A percentile compares a stretch with the other conserved stretches of the same genome.
Evolutionary conservation across 2,797 vertebrate species (phyloP).

Genomic region (Cyclopterus lumpus): DNA sequence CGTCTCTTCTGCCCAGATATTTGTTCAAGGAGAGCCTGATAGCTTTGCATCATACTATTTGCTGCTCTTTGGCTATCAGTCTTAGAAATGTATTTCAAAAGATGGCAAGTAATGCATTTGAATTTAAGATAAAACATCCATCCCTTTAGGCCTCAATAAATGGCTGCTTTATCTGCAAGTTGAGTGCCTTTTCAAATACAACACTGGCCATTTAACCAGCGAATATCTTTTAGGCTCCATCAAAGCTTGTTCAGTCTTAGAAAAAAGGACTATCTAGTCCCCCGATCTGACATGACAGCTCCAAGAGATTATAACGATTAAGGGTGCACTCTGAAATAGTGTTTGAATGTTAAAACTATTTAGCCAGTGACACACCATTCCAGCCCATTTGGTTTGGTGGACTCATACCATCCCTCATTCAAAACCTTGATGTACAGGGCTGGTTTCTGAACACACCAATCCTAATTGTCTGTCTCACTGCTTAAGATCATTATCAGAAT

Average conservation of each 20-base stretch:
- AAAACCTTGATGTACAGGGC: conserved; percentile 69
- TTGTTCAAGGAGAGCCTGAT: conserved; percentile 39
- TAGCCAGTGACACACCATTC: conserved; percentile 66
- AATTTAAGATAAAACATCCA: conserved; percentile 55
- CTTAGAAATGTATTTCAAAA: conserved; percentile 56
- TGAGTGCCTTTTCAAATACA: conserved; percentile 61
- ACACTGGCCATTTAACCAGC: conserved; percentile 53
- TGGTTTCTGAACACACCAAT: conserved; percentile 59
- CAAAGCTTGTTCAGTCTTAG: conserved; percentile 59
- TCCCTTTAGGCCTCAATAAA: conserved; percentile 48
- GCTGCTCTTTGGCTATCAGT: conserved; percentile 36
- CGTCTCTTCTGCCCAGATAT: conserved; percentile 17
- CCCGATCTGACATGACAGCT: conserved; percentile 56
- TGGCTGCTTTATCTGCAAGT: conserved; percentile 56
- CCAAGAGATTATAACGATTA: conserved; percentile 61
- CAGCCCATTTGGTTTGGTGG: conserved; percentile 64
- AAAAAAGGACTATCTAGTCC: conserved; percentile 38
- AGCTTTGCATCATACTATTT: conserved; percentile 43
- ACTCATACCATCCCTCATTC: conserved; percentile 51
- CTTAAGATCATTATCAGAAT: conserved; percentile 78
- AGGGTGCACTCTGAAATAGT: conserved; percentile 52
- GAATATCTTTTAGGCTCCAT: conserved; percentile 61
- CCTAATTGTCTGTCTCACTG: conserved; percentile 77
- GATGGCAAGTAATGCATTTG: conserved; percentile 25
- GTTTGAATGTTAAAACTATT: conserved; percentile 60